These are phyloP conservation scores for Limenitis camilla DNA, from an alignment of 2,888 invertebrate genomes.

Conservation along the genomic window DNA sequence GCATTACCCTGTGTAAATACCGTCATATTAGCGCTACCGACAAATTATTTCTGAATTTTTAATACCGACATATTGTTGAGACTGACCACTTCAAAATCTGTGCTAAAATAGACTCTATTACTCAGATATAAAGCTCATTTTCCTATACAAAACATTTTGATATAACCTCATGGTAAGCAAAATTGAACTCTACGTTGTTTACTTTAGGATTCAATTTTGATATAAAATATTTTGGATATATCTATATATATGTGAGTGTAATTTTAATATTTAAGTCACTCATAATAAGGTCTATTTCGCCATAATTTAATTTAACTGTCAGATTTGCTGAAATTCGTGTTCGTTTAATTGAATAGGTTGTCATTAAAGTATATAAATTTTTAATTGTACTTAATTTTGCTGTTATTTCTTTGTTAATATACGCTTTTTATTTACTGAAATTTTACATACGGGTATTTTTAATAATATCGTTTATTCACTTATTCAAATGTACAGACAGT, in stretches of 20 bases:
- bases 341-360: constrained; percentile 14
- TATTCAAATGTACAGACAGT: too few species aligned
- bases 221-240: constrained; percentile 8
- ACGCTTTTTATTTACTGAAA: too few species aligned
- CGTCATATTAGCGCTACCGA: constrained; percentile 29
- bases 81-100: constrained; percentile 11
- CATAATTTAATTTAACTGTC: neutral
- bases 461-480: too few species aligned
- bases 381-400: too few species aligned
- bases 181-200: neutral
- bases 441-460: too few species aligned
- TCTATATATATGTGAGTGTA: constrained; percentile 2
- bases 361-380: constrained; percentile 5
- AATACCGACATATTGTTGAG: constrained; percentile 30
- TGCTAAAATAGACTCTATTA: constrained; percentile 18
- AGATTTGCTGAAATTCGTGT: constrained; percentile 8
- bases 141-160: neutral
- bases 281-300: constrained; percentile 15
- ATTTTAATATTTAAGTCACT: constrained; percentile 12
- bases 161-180: neutral
- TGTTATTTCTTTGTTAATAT: too few species aligned
- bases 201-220: constrained; percentile 15
- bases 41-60: constrained; percentile 42
- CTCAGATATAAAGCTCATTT: constrained; percentile 1
- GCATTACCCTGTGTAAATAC: constrained; percentile 26